Percentiles rank a stretch among this genome's conserved stretches.
These are phyloP conservation scores for Saccostrea echinata DNA, from an alignment of 1,140 invertebrate species.

Conservation along the genomic window DNA sequence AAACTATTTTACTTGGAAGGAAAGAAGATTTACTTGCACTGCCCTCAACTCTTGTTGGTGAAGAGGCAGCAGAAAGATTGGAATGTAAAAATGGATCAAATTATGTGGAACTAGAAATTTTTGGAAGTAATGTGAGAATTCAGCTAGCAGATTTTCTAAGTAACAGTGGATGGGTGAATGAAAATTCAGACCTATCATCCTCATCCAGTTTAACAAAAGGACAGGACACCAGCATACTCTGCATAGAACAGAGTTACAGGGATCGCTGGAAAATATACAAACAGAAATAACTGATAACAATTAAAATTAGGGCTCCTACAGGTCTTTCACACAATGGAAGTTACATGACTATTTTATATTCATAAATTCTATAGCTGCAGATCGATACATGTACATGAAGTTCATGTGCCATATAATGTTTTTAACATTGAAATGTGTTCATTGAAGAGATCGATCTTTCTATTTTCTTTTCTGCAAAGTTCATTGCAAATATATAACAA, in stretches of 20 bases:
- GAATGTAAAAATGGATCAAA: conserved; percentile 65
- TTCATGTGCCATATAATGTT: too few species aligned
- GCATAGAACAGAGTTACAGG: conserved; percentile 73
- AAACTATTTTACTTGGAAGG: conserved; percentile 73
- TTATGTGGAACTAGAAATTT: conserved; percentile 73
- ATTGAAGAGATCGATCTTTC: too few species aligned
- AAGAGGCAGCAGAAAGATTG: conserved; percentile 68
- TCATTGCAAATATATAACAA: too few species aligned
- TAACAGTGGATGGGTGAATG: conserved; percentile 87
- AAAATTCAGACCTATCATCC: conserved; percentile 82
- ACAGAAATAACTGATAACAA: background rate
- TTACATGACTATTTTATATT: too few species aligned
- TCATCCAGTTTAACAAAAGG: conserved; percentile 70
- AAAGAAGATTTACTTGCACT: conserved; percentile 70
- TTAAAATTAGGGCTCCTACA: background rate
- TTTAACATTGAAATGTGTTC: background rate
- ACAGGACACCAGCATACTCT: background rate
- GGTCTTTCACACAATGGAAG: background rate
- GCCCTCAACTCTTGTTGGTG: conserved; percentile 68
- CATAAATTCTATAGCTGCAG: too few species aligned
- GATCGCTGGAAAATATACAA: conserved; percentile 66
- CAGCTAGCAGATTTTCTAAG: conserved; percentile 85
- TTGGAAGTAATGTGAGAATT: conserved; percentile 68
- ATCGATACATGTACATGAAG: too few species aligned
- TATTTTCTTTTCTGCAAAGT: too few species aligned